Percentiles rank a stretch among this genome's conserved stretches.
phyloP scores from a whole-genome alignment of 2,113 vertebrate genomes.

The Thymallus thymallus region DNA sequence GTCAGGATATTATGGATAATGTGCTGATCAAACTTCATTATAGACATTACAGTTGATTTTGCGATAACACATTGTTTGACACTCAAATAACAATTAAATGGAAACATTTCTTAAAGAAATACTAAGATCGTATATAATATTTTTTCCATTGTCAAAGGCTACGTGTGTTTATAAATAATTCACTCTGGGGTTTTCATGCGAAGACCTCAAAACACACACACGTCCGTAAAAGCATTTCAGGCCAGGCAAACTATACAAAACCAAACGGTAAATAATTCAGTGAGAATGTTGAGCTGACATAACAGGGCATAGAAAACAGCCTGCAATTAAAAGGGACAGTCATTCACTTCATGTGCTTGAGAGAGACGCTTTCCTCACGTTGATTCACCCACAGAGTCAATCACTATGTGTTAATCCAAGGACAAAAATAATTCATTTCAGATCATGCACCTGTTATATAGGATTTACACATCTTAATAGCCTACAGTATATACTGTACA shows the following conservation, averaged over 20 bases:
- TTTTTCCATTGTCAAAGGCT: slow-evolving; percentile 40
- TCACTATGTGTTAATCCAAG: too few relatives aligned
- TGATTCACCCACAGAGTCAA: too few relatives aligned
- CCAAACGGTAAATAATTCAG: slow-evolving; percentile 67
- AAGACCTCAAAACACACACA: slow-evolving; percentile 68
- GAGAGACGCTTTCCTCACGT: neutral
- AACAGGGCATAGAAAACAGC: slow-evolving; percentile 48
- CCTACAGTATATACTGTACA: too few relatives aligned
- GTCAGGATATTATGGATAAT: neutral
- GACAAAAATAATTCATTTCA: neutral
- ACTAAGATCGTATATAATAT: slow-evolving; percentile 18
- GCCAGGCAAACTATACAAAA: slow-evolving; percentile 62
- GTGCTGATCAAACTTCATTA: too few relatives aligned
- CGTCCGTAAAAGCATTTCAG: slow-evolving; percentile 64
- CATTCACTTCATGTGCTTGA: slow-evolving; percentile 34
- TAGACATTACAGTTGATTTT: neutral
- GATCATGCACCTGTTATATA: too few relatives aligned
- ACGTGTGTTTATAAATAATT: slow-evolving; percentile 64
- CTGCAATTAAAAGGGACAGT: slow-evolving; percentile 47
- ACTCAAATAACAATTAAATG: neutral
- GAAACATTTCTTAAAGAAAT: neutral
- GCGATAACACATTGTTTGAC: too few relatives aligned
- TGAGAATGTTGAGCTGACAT: slow-evolving; percentile 40
- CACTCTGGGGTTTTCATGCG: slow-evolving; percentile 60
- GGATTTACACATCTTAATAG: too few relatives aligned